phyloP scores from a whole-genome alignment of 2,113 vertebrate species.

The Chitala chitala region DNA sequence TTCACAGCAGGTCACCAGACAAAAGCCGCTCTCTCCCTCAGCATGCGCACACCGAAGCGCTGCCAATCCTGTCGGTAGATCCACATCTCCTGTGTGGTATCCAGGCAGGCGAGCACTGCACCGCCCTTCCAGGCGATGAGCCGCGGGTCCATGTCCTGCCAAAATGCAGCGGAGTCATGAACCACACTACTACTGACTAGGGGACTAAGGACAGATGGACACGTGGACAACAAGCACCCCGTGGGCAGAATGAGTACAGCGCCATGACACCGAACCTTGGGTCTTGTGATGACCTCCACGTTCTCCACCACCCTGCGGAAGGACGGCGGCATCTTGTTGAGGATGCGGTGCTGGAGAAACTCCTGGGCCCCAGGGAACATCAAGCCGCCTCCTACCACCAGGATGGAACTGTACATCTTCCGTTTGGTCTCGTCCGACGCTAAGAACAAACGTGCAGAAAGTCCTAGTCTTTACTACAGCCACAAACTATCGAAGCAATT shows the following conservation, averaged over 20 bases:
- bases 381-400: conserved; percentile 91
- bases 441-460: conserved; percentile 40
- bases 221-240: neutral
- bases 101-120: conserved; percentile 86
- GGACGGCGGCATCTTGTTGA: conserved; percentile 98
- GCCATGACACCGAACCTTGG: conserved; percentile 69
- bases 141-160: conserved; percentile 88
- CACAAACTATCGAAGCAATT: too few relatives aligned
- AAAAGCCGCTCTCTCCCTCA: conserved; percentile 87
- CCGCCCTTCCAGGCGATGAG: conserved; percentile 94
- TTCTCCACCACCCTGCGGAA: conserved; percentile 93
- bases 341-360: conserved; percentile 92
- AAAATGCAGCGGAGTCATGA: neutral
- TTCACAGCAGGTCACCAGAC: conserved; percentile 83
- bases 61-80: conserved; percentile 93
- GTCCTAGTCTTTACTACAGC: too few relatives aligned
- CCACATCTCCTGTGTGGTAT: conserved; percentile 96
- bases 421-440: conserved; percentile 95
- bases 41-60: conserved; percentile 87
- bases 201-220: too few relatives aligned
- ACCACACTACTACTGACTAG: neutral
- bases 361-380: conserved; percentile 93
- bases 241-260: neutral
- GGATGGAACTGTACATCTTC: conserved; percentile 97
- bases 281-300: conserved; percentile 92